Percentiles rank a stretch among this genome's conserved stretches.
These are phyloP conservation scores for Brachionus calyciflorus DNA, from an alignment of 1,140 invertebrate genomes.

Conservation along the genomic window DNA sequence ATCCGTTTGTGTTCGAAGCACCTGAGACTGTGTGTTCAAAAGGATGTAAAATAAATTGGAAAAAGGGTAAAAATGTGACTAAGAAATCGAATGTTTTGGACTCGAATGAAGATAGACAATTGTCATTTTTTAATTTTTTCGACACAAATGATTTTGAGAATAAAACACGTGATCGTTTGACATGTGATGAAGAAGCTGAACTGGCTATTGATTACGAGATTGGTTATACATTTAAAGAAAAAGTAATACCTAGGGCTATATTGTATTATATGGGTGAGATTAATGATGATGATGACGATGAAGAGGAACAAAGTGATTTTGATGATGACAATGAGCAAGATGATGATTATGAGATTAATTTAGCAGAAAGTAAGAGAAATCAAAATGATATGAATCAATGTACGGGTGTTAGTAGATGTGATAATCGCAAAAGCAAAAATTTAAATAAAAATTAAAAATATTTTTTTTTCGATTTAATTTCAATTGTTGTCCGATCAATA, in stretches of 20 bases:
- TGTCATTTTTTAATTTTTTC: constrained; percentile 99
- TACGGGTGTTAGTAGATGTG: too few relatives aligned
- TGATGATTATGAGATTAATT: not conserved
- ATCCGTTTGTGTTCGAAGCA: constrained; percentile 93
- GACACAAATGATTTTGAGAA: constrained; percentile 67
- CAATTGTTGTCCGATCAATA: too few relatives aligned
- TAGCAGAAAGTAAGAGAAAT: too few relatives aligned
- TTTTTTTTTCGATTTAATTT: too few relatives aligned
- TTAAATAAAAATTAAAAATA: too few relatives aligned
- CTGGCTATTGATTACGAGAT: constrained; percentile 78
- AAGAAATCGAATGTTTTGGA: constrained; percentile 94
- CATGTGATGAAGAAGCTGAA: constrained; percentile 35
- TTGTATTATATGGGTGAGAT: constrained; percentile 80
- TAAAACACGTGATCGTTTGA: constrained; percentile 67
- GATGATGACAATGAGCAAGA: constrained; percentile 48
- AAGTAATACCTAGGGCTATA: constrained; percentile 85
- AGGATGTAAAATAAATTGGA: constrained; percentile 82
- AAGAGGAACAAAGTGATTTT: constrained; percentile 56
- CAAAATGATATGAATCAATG: too few relatives aligned
- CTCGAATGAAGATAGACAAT: constrained; percentile 82
- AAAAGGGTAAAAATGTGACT: constrained; percentile 92
- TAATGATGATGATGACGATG: constrained; percentile 41
- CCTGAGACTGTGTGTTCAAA: constrained; percentile 92
- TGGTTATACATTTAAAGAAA: constrained; percentile 89
- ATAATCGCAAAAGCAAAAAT: too few relatives aligned